Evolutionary conservation across 2,113 vertebrate genomes (phyloP).

Genomic region (Callaeas wilsoni): DNA sequence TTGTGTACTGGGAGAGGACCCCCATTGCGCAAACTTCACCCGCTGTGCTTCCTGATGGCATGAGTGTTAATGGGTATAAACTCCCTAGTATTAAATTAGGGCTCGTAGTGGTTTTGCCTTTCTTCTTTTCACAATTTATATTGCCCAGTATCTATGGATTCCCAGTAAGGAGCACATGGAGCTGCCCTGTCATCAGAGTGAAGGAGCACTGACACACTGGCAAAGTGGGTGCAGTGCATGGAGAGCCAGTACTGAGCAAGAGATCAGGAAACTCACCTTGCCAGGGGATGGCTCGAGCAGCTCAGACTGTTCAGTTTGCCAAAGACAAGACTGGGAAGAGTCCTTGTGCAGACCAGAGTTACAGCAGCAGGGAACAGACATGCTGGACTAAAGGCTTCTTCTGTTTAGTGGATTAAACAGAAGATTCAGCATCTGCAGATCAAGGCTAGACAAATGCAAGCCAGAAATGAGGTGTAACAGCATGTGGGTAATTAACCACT

Average conservation of each 20-base stretch:
- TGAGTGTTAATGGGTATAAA: neutral
- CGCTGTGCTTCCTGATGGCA: neutral
- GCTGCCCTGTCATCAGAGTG: neutral
- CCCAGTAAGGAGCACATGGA: neutral
- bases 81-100: neutral
- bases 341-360: neutral
- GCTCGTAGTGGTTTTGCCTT: neutral
- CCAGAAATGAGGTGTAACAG: conserved; percentile 1
- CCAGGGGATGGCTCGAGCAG: neutral
- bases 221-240: rapidly evolving
- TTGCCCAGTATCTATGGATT: neutral
- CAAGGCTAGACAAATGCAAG: neutral
- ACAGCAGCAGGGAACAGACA: rapidly evolving
- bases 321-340: neutral
- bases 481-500: conserved; percentile 1
- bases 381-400: neutral
- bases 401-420: neutral
- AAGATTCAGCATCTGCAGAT: neutral
- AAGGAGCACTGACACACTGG: neutral
- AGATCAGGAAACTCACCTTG: neutral
- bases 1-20: neutral
- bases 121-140: neutral
- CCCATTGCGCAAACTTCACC: neutral
- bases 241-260: neutral
- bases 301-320: neutral